Evolutionary conservation across 2,797 vertebrate species (phyloP), one percentile per base, ranked within the genome.

Genomic region (Clarias platycephalus): DNA sequence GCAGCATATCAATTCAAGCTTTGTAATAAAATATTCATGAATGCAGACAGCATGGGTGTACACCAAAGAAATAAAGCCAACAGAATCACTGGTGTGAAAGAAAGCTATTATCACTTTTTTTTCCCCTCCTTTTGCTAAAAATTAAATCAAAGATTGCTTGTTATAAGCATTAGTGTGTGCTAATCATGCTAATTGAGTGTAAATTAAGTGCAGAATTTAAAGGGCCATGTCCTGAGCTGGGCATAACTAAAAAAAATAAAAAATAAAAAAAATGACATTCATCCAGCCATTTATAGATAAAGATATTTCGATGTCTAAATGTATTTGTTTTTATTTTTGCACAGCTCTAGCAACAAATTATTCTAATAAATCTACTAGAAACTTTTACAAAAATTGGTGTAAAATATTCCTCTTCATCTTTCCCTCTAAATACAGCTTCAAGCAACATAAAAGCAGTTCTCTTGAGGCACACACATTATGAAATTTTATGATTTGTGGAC

Each of bases 21-120:
- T 37, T 37, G 9, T 22, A 31, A 58, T 31, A 31, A 76, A 76
- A 76, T 58, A 76, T 57, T 76, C 18, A 76, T 34, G 26, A 58
- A 76, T 22, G 53, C 74, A 58, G 26, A 22, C 15, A 22, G 26
- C 4, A 20, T 75, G 49, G 1, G 16, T 75, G 18, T 3, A 34
- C 9, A 4, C 28, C 22, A 58, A 76, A 76, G 49, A 55, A 57
- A 55, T 18, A 75, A 75, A 20, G 72, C 49, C 20, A 53, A 75
- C 44, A 20, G 72, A 57, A 22, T 76, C 53, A 13, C 28, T 22
- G 74, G 28, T 57, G 53, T 22, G 49, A 34, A 12, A 57, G 26
- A 57, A 76, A 58, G 9, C 74, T 18, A 76, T 76, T 34, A 76
- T 58, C 74, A 76, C 74, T 22, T 40, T 57, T 40, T 57, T 34